These are phyloP conservation scores for Cheilosia impressa DNA, from an alignment of 2,888 invertebrate species.

Conservation along the genomic window DNA sequence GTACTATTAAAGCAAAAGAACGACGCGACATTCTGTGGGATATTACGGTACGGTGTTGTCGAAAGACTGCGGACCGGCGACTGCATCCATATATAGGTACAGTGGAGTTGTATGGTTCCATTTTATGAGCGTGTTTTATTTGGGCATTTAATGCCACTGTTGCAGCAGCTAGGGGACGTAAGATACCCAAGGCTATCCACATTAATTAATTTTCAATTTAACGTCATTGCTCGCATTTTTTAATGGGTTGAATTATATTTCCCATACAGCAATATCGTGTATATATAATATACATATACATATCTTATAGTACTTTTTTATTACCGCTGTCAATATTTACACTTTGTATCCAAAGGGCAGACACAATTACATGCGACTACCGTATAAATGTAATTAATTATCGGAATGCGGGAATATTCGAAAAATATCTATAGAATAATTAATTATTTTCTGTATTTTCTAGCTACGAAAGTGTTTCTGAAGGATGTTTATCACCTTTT, in stretches of 20 bases:
- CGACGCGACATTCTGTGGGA: neutral
- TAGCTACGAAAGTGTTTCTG: neutral
- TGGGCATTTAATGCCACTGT: neutral
- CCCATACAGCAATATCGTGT: neutral
- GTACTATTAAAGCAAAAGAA: neutral
- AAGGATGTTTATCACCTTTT: conserved; percentile 33
- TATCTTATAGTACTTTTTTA: neutral
- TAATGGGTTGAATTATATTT: neutral
- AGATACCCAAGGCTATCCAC: conserved; percentile 16
- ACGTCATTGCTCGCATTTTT: conserved; percentile 12
- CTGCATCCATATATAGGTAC: conserved; percentile 19
- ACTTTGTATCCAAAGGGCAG: conserved; percentile 12
- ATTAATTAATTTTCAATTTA: conserved; percentile 64
- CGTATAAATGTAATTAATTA: conserved; percentile 32
- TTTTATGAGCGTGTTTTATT: conserved; percentile 13
- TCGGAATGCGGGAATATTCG: conserved; percentile 8
- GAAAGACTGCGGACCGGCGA: neutral
- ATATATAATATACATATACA: too few species aligned
- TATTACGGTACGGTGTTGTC: neutral
- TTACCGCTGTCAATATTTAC: conserved; percentile 26
- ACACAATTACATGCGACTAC: neutral
- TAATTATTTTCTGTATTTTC: conserved; percentile 27
- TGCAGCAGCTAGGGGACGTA: neutral
- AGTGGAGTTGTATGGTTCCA: neutral
- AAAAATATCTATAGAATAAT: conserved; percentile 24